Conservation (phyloP, 1,140 invertebrate species). For the Agrypnia vestita region DNA sequence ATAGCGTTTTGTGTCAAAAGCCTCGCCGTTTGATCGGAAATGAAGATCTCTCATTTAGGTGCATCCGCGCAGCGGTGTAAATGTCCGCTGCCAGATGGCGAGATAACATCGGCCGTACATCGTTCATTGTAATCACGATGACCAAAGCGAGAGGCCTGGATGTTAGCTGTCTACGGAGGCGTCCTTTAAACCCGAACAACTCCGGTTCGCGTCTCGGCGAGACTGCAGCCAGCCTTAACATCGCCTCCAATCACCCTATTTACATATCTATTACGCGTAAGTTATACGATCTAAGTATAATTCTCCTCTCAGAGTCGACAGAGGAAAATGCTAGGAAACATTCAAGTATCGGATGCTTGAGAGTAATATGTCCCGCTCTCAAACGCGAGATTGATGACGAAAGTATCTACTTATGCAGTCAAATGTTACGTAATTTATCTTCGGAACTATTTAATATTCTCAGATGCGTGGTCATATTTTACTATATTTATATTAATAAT, state of each 20-base stretch:
- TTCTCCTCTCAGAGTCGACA: neutral
- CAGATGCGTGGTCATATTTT: too few species aligned
- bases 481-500: too few species aligned
- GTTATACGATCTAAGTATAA: conserved; percentile 10
- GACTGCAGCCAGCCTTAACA: conserved; percentile 9
- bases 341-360: neutral
- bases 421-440: too few species aligned
- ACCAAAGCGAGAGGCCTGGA: neutral
- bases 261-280: conserved; percentile 21
- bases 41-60: too few species aligned
- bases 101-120: too few species aligned
- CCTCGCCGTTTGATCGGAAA: too few species aligned
- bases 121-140: too few species aligned
- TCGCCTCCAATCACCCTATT: conserved; percentile 19
- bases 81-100: too few species aligned
- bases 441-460: too few species aligned
- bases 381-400: neutral
- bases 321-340: neutral
- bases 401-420: too few species aligned
- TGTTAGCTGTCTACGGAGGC: conserved; percentile 18
- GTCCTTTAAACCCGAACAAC: neutral
- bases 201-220: conserved; percentile 3
- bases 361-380: conserved; percentile 4
- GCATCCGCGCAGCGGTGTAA: too few species aligned
- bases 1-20: too few species aligned